Evolutionary conservation across 2,797 vertebrate species (phyloP), one percentile per base, ranked within the genome.

Genomic region (Florisuga fusca): DNA sequence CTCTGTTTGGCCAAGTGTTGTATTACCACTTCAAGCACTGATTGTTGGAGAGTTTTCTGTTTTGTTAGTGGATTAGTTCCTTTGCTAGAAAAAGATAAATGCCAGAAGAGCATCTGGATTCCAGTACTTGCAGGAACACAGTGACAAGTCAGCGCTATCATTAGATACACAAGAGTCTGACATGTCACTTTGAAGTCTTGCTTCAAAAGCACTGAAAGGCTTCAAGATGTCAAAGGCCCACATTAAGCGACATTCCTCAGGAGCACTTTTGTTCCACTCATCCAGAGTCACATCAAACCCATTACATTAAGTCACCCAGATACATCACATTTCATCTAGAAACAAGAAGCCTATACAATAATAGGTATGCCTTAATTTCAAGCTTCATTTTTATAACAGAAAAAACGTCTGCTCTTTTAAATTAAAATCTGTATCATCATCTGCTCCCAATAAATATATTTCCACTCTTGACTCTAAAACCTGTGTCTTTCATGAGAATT

Each of bases 191-290:
- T 93, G 91, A 94, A 95, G 93, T 71, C 76, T 88, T n/a, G 38
- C 82, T 95, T 95, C 84, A 93, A 91, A 96, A 81, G 84, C 69
- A 73, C 62, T 59, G 51, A 73, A 88, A 89, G 57, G 69, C 51
- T 88, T 85, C 79, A 75, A 81, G 79, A 86, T 84, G 91, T 77
- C 84, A 63, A 91, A 89, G 89, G 22, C 64, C 50, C 61, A 87
- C 6, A 0, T 64, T 43, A 61, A 71, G 58, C 2, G 9, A 75
- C 48, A 16, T 12, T 85, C 38, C 45, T 68, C 43, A 64, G 75
- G 27, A 83, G 69, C 33, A 48, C 50, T 93, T 92, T 51, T 87
- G 84, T 80, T 94, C 61, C 31, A 25, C 66, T 85, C 55, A 61
- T 64, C 68, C 54, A 18, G 54, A 72, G 22, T 58, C 36, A 7